phyloP scores from a whole-genome alignment of 2,888 invertebrate genomes.

The Cosmopolites sordidus region DNA sequence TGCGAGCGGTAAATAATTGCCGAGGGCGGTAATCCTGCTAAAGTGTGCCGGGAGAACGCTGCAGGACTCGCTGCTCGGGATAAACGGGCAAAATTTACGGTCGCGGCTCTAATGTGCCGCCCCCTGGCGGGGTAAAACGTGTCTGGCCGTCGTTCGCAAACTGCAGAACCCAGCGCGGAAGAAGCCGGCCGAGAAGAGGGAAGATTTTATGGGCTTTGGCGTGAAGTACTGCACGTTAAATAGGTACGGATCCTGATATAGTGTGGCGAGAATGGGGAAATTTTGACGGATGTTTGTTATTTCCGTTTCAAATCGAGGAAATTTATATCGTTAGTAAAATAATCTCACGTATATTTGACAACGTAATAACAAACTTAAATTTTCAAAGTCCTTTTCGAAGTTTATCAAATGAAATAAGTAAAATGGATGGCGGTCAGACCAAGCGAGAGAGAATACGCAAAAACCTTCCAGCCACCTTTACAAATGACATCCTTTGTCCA shows the following conservation, averaged over 20 bases:
- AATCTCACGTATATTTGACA: no score
- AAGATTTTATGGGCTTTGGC: not conserved
- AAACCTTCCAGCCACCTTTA: no score
- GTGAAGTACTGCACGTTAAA: no score
- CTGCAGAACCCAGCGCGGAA: not conserved
- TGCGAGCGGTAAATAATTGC: conserved; percentile 51
- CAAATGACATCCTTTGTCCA: no score
- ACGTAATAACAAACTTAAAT: no score
- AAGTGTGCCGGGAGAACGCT: conserved; percentile 53
- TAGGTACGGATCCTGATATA: no score
- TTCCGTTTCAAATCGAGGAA: no score
- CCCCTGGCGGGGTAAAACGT: conserved; percentile 43
- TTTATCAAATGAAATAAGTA: no score
- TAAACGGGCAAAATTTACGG: conserved; percentile 59
- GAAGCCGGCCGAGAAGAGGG: not conserved
- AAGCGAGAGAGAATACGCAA: no score
- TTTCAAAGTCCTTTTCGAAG: no score
- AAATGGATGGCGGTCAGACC: no score
- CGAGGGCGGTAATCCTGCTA: conserved; percentile 55
- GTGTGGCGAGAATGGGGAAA: not conserved
- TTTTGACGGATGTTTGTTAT: not conserved
- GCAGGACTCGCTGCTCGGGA: conserved; percentile 51
- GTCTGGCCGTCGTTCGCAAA: not conserved
- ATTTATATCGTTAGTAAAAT: no score
- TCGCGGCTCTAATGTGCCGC: conserved; percentile 52